A percentile compares a stretch with the other conserved stretches of the same genome.
Evolutionary conservation across 2,888 invertebrate species (phyloP).

Genomic region (Ophion obscuratus): DNA sequence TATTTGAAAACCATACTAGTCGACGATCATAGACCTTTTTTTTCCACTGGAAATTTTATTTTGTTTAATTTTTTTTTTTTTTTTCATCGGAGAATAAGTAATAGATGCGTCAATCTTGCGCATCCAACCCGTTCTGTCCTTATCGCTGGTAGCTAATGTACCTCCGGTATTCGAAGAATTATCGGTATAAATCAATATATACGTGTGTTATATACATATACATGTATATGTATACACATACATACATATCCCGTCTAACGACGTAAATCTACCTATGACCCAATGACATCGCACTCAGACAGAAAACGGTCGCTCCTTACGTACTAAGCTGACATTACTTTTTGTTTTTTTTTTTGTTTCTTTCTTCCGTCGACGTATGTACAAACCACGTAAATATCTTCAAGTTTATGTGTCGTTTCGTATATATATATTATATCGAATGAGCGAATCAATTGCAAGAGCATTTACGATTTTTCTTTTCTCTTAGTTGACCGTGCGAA

Average conservation of each 20-base stretch:
- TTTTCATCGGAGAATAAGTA: conserved; percentile 35
- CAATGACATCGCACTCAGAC: conserved; percentile 71
- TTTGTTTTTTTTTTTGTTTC: conserved; percentile 47
- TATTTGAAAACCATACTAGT: conserved; percentile 8
- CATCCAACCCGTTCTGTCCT: conserved; percentile 54
- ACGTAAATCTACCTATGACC: conserved; percentile 65
- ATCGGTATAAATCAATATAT: conserved; percentile 69
- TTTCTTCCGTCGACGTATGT: conserved; percentile 74
- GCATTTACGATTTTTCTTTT: conserved; percentile 65
- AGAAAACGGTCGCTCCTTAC: conserved; percentile 69
- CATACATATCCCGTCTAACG: conserved; percentile 38
- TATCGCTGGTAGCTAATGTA: conserved; percentile 62
- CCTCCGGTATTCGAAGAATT: conserved; percentile 59
- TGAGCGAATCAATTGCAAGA: conserved; percentile 75
- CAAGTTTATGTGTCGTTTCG: conserved; percentile 31
- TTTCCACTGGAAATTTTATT: conserved; percentile 44
- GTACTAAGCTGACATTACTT: conserved; percentile 67
- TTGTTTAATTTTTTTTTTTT: conserved; percentile 21
- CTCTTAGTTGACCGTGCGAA: conserved; percentile 52
- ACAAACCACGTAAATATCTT: conserved; percentile 76
- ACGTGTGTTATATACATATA: conserved; percentile 69
- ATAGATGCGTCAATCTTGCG: conserved; percentile 61
- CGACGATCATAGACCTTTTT: conserved; percentile 32
- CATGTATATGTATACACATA: conserved; percentile 56
- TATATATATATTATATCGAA: conserved; percentile 70